phyloP scores from a whole-genome alignment of 2,888 invertebrate genomes.

The Diaperis boleti region DNA sequence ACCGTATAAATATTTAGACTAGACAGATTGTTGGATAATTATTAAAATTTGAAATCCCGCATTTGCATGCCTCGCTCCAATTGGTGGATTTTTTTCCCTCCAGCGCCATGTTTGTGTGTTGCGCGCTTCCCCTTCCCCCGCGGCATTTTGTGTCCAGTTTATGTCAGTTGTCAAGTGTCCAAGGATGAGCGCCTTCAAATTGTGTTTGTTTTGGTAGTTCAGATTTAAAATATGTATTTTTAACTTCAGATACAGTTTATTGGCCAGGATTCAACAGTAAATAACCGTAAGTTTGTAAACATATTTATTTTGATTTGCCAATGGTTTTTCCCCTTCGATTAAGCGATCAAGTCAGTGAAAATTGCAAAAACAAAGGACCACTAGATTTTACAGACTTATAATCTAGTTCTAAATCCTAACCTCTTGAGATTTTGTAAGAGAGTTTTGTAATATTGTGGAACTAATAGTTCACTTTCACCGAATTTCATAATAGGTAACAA shows the following conservation, averaged over 20 bases:
- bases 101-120: not conserved
- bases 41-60: no score
- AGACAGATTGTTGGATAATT: no score
- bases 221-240: conserved; percentile 41
- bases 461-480: conserved; percentile 48
- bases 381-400: not conserved
- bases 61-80: no score
- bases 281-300: conserved; percentile 38
- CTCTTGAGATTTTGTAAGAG: conserved; percentile 6
- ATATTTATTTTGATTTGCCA: conserved; percentile 13
- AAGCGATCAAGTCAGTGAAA: conserved; percentile 13
- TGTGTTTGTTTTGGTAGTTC: conserved; percentile 40
- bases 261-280: conserved; percentile 38
- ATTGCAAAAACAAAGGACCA: conserved; percentile 6
- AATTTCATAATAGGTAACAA: conserved; percentile 49
- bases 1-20: no score
- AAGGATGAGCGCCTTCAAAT: conserved; percentile 32
- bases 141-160: conserved; percentile 17
- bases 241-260: conserved; percentile 27
- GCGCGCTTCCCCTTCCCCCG: not conserved
- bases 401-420: not conserved
- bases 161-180: conserved; percentile 40
- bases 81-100: not conserved
- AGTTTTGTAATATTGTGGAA: conserved; percentile 26
- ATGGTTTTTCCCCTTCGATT: conserved; percentile 15